These are phyloP conservation scores for Sapayoa aenigma DNA, from an alignment of 2,113 vertebrate species.

Conservation along the genomic window DNA sequence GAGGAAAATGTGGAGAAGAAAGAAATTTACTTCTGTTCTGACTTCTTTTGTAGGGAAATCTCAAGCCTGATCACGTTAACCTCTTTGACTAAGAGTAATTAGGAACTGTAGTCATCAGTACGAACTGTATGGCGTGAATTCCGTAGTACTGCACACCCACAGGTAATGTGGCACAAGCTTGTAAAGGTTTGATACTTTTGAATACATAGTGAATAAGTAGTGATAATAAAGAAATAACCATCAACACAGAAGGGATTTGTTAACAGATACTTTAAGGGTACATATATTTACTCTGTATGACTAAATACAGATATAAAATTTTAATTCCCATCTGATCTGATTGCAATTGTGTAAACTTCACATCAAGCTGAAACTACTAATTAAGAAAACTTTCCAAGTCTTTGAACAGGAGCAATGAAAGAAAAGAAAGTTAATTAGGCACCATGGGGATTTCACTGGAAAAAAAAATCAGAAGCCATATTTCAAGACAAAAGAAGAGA, in stretches of 20 bases:
- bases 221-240: not conserved
- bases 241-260: not conserved
- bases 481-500: not conserved
- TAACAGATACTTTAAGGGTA: not conserved
- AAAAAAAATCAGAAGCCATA: not conserved
- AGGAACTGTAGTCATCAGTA: not conserved
- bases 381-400: not conserved
- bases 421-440: not conserved
- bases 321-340: not conserved
- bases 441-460: not conserved
- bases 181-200: not conserved
- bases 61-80: not conserved
- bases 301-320: not conserved
- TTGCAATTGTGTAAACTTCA: not conserved
- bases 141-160: not conserved
- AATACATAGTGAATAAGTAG: not conserved
- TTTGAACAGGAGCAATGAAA: not conserved
- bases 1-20: not conserved
- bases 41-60: not conserved
- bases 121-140: not conserved
- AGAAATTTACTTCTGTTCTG: not conserved
- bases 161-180: not conserved
- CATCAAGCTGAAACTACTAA: not conserved
- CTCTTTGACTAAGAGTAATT: not conserved
- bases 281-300: not conserved